These are phyloP conservation scores for Numenius arquata DNA, from an alignment of 2,113 vertebrate genomes.

Conservation along the genomic window DNA sequence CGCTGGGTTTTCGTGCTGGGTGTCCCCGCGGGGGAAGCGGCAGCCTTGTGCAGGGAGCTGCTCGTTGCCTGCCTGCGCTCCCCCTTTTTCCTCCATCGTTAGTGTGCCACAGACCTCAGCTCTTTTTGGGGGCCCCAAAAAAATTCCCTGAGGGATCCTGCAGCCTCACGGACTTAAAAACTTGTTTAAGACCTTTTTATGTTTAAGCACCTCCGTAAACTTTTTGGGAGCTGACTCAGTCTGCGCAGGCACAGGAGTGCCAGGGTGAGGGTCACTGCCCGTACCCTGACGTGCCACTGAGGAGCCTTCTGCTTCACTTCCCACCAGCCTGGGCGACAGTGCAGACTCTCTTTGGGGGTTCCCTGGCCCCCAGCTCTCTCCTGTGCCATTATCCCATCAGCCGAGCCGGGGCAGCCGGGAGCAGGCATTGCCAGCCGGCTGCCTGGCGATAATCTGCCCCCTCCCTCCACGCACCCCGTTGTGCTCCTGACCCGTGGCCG, in stretches of 20 bases:
- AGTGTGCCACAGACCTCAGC: neutral
- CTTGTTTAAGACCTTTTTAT: neutral
- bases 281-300: fast-evolving
- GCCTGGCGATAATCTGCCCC: conserved; percentile 51
- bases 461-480: neutral
- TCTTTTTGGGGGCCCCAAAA: neutral
- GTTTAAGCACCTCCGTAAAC: neutral
- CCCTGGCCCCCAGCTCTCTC: neutral
- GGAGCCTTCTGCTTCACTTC: neutral
- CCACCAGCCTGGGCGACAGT: neutral
- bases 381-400: neutral
- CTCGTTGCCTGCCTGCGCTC: neutral
- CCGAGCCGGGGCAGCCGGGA: neutral
- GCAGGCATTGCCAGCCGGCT: conserved; percentile 17
- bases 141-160: neutral
- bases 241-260: neutral
- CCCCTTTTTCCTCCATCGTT: neutral
- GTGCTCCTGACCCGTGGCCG: neutral
- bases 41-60: neutral
- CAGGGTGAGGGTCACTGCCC: neutral
- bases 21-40: neutral
- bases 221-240: neutral
- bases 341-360: neutral
- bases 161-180: neutral
- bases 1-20: neutral